These are phyloP conservation scores for Sanderia malayensis DNA, from an alignment of 30 jellyfish, hydroid and myxozoan genomes.

Conservation along the genomic window DNA sequence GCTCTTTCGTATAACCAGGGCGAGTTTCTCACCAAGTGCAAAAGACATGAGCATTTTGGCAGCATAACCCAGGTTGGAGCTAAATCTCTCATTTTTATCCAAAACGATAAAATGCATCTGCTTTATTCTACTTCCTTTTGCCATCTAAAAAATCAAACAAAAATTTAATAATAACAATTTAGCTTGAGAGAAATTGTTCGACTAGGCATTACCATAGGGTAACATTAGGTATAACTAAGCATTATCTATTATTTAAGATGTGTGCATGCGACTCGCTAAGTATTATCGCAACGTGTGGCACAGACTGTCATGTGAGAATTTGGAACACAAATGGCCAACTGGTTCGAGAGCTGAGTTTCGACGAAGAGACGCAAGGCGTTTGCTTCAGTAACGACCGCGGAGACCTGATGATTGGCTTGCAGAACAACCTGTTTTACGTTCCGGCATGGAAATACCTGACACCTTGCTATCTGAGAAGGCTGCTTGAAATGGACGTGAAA, in stretches of 20 bases:
- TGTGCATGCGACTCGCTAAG: slow-evolving; percentile 58
- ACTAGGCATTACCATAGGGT: no score
- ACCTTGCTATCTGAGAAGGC: slow-evolving; percentile 26
- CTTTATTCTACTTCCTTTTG: no score
- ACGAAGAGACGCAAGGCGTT: slow-evolving; percentile 45
- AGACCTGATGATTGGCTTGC: slow-evolving; percentile 72
- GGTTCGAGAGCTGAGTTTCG: slow-evolving; percentile 65
- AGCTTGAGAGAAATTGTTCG: no score
- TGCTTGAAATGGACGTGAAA: slow-evolving; percentile 21
- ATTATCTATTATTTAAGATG: slow-evolving; percentile 17
- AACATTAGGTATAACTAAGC: no score
- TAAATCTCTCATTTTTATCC: no score
- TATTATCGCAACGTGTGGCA: slow-evolving; percentile 73
- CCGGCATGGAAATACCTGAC: slow-evolving; percentile 71
- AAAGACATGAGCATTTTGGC: slow-evolving; percentile 49
- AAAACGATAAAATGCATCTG: no score
- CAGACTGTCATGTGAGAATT: slow-evolving; percentile 59
- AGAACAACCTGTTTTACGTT: slow-evolving; percentile 63
- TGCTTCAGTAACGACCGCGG: slow-evolving; percentile 87
- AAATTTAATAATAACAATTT: no score
- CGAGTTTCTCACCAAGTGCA: slow-evolving; percentile 13
- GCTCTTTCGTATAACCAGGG: neutral
- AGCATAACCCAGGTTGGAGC: slow-evolving; percentile 70
- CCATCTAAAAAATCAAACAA: no score
- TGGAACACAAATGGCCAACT: slow-evolving; percentile 63